A percentile compares a stretch with the other conserved stretches of the same genome.
Conservation (phyloP, 2,888 invertebrate genomes). For the Ormyrus nitidulus region DNA sequence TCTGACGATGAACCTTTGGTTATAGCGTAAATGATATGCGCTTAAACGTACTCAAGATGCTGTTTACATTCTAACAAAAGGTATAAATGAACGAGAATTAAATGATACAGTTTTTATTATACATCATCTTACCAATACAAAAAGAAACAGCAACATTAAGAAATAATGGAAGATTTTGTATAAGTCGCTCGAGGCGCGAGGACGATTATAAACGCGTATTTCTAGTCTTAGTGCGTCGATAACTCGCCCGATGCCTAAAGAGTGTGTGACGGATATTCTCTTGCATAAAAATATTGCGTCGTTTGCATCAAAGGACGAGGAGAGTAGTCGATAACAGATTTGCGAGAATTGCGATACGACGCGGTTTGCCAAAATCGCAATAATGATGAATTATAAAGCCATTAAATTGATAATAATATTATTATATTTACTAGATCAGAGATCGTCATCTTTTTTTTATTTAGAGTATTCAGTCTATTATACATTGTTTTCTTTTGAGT, state of each 20-base stretch:
- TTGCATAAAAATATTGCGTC: conserved; percentile 27
- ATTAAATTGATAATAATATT: conserved; percentile 36
- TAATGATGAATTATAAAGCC: conserved; percentile 24
- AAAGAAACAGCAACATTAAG: conserved; percentile 41
- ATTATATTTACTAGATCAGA: conserved; percentile 11
- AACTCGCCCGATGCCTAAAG: conserved; percentile 55
- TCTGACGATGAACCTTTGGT: conserved; percentile 96
- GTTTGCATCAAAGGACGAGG: conserved; percentile 2
- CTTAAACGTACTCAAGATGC: neutral
- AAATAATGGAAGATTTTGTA: conserved; percentile 51
- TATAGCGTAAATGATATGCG: conserved; percentile 82
- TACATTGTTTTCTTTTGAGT: conserved; percentile 17
- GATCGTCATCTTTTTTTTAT: conserved; percentile 51
- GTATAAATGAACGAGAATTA: conserved; percentile 61
- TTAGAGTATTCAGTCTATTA: conserved; percentile 13
- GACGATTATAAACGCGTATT: conserved; percentile 54
- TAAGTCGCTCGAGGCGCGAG: conserved; percentile 56
- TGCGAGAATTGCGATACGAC: neutral
- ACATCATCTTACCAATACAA: conserved; percentile 60
- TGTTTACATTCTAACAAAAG: conserved; percentile 57
- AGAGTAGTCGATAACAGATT: conserved; percentile 27
- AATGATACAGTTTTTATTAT: conserved; percentile 66
- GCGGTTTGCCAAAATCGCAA: conserved; percentile 25
- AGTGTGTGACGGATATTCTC: conserved; percentile 32
- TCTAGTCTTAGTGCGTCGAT: conserved; percentile 57